Evolutionary conservation across 2,888 invertebrate genomes (phyloP).

Genomic region (Matsumyia berberina): DNA sequence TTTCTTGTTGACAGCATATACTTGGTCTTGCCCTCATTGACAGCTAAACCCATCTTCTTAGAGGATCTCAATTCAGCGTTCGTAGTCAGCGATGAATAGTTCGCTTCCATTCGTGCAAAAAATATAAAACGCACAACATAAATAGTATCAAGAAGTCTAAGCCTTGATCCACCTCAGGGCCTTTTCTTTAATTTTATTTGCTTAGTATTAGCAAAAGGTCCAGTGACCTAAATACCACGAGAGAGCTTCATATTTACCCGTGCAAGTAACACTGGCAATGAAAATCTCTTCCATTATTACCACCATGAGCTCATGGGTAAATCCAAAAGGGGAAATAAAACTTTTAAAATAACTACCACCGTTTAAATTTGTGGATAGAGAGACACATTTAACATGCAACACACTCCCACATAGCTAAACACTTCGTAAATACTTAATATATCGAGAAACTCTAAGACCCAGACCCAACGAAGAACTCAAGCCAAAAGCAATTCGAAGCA

Average conservation of each 20-base stretch:
- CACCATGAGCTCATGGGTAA: constrained; percentile 46
- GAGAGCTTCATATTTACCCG: background rate
- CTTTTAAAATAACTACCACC: constrained; percentile 50
- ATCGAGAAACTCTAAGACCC: constrained; percentile 13
- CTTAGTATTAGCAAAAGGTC: too few species aligned
- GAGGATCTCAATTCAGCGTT: too few species aligned
- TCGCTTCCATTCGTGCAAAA: too few species aligned
- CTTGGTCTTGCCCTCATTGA: too few species aligned
- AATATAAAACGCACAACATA: too few species aligned
- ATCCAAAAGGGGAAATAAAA: too few species aligned
- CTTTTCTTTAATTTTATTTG: too few species aligned
- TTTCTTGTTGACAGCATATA: too few species aligned
- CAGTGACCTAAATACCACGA: background rate
- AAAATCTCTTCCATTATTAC: constrained; percentile 39
- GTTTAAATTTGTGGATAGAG: background rate
- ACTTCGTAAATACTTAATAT: constrained; percentile 41
- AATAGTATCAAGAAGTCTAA: too few species aligned
- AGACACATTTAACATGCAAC: constrained; percentile 47
- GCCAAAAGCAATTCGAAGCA: constrained; percentile 26
- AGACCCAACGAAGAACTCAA: constrained; percentile 1
- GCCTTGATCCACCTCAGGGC: too few species aligned
- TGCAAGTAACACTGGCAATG: background rate
- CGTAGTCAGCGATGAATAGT: too few species aligned
- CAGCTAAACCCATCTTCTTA: too few species aligned
- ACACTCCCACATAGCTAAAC: constrained; percentile 26